These are phyloP conservation scores for Cotesia congregata DNA, from an alignment of 2,888 invertebrate genomes.

Conservation along the genomic window DNA sequence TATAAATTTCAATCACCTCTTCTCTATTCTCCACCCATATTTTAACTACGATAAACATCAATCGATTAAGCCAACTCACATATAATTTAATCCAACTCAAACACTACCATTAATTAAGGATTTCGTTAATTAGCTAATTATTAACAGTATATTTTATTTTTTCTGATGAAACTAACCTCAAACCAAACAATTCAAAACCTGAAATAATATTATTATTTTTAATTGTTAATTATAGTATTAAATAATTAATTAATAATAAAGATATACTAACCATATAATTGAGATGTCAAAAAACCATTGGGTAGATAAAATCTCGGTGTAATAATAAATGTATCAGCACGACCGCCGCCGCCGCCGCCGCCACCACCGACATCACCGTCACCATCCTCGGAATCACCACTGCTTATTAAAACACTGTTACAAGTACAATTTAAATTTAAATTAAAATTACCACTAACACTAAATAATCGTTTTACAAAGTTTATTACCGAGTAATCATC, in stretches of 20 bases:
- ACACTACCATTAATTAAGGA: neutral
- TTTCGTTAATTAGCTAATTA: no score
- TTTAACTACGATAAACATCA: constrained; percentile 14
- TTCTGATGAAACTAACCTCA: no score
- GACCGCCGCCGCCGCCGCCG: neutral
- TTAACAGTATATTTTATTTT: no score
- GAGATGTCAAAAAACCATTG: neutral
- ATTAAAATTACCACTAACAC: neutral
- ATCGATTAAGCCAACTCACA: constrained; percentile 24
- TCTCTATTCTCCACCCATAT: neutral
- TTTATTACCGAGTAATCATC: neutral
- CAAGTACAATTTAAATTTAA: neutral
- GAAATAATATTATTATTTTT: no score
- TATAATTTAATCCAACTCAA: neutral
- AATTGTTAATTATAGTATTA: no score
- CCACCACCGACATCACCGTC: neutral
- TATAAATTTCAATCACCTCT: constrained; percentile 1
- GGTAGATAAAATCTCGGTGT: neutral
- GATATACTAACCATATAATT: neutral
- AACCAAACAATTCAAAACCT: no score
- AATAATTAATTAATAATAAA: neutral
- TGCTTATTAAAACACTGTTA: neutral
- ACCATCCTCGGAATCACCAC: neutral
- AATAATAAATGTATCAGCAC: neutral
- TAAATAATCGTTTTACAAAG: neutral